A percentile compares a stretch with the other conserved stretches of the same genome.
These are phyloP conservation scores for Hemicrepidius hirtus DNA, from an alignment of 2,888 invertebrate species.

Conservation along the genomic window DNA sequence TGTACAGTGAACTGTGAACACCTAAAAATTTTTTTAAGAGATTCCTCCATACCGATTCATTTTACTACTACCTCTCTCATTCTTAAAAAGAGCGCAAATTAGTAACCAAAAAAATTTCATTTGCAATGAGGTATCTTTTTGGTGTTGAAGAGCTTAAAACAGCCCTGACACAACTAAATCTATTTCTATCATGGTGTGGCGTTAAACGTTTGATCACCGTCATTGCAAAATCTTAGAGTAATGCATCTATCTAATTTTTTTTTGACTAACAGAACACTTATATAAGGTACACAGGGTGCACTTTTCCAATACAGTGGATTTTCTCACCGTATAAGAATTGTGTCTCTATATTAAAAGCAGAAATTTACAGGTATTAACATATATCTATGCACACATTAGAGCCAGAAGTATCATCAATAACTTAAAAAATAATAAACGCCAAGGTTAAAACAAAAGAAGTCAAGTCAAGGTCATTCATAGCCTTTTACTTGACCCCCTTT, in stretches of 20 bases:
- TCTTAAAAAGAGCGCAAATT: slow-evolving; percentile 34
- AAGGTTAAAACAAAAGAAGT: too few species aligned
- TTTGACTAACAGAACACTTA: slow-evolving; percentile 34
- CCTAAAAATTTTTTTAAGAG: slow-evolving; percentile 42
- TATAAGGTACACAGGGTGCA: slow-evolving; percentile 36
- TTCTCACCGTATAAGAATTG: slow-evolving; percentile 18
- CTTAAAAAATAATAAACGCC: slow-evolving; percentile 4
- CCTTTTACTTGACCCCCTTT: too few species aligned
- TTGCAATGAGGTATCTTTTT: slow-evolving; percentile 39
- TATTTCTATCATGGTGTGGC: slow-evolving; percentile 30
- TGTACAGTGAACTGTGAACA: slow-evolving; percentile 51
- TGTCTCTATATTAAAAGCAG: slow-evolving; percentile 24
- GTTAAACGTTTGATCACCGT: slow-evolving; percentile 15
- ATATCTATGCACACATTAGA: slow-evolving; percentile 50
- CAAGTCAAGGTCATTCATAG: too few species aligned
- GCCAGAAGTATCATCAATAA: slow-evolving; percentile 39
- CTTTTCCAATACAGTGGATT: slow-evolving; percentile 23
- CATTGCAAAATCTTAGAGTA: slow-evolving; percentile 25
- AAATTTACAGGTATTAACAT: slow-evolving; percentile 39
- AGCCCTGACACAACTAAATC: slow-evolving; percentile 32
- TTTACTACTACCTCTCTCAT: slow-evolving; percentile 15
- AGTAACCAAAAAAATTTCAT: slow-evolving; percentile 36
- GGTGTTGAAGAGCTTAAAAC: slow-evolving; percentile 47
- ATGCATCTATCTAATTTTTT: slow-evolving; percentile 30
- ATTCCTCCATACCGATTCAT: slow-evolving; percentile 30